Evolutionary conservation across 2,113 vertebrate species (phyloP), one percentile per base, ranked within the genome.

Genomic region (Okapia johnstoni): DNA sequence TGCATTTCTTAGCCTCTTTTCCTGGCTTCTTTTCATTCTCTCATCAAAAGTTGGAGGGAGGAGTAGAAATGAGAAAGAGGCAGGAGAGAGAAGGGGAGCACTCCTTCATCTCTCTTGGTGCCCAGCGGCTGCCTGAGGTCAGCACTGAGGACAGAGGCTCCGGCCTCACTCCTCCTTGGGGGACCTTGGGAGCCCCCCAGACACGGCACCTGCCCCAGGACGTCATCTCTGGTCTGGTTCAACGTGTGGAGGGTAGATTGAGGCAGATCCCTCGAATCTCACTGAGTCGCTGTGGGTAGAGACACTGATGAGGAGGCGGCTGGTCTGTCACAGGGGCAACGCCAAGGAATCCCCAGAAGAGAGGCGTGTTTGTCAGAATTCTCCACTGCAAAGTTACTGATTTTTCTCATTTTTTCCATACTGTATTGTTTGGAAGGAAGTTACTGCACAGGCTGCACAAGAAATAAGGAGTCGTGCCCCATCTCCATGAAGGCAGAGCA

Each of bases 321-420:
- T 50, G 6, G 4, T 46, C 50, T 16, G 73, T 43, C 63, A 4
- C 0, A 1, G 28, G 15, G 43, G 13, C 13, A 11, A 14, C 0
- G 2, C 23, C 33, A 54, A 8, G 11, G 15, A 52, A 60, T 33
- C 33, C 55, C 15, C 83, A 30, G 23, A 57, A 83, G 9, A 84
- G 43, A 66, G 70, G 25, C 15, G 23, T 26, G 70, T 43, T 43
- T 76, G 70, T 17, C 43, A 79, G 13, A 48, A 79, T 54, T 52
- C 60, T 54, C 50, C 50, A 54, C 79, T 81, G 19, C 33, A n/a
- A n/a, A 54, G 50, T 54, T n/a, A 54, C 79, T n/a, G 54, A 23
- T n/a, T 81, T n/a, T 81, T 81, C 50, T 50, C 48, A n/a, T 81
- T n/a, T 81, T 73, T 54, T 36, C 79, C 30, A 33, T 15, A 26